Evolutionary conservation across 2,888 invertebrate species (phyloP).

Genomic region (Cenopis cana): DNA sequence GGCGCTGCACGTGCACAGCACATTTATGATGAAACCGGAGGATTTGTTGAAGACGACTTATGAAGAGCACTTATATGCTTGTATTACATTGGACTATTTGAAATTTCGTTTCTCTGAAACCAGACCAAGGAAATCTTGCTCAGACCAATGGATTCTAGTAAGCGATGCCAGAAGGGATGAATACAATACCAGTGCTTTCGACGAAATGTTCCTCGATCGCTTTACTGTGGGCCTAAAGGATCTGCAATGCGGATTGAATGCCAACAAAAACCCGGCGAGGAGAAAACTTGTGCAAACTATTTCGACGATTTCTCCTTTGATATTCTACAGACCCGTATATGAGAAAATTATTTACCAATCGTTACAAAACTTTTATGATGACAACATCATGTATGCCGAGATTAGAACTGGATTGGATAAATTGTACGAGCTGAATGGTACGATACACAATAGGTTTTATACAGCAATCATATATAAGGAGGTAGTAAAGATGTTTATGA

Average conservation of each 20-base stretch:
- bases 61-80: conserved; percentile 85
- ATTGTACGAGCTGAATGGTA: conserved; percentile 87
- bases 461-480: conserved; percentile 83
- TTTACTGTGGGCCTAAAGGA: conserved; percentile 83
- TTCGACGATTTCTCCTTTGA: conserved; percentile 76
- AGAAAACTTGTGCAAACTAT: conserved; percentile 83
- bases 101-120: conserved; percentile 67
- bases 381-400: conserved; percentile 89
- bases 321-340: conserved; percentile 86
- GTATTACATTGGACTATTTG: conserved; percentile 62
- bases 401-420: conserved; percentile 85
- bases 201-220: conserved; percentile 79
- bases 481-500: conserved; percentile 84
- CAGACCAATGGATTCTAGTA: conserved; percentile 77
- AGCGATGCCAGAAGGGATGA: conserved; percentile 74
- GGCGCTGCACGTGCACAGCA: conserved; percentile 88
- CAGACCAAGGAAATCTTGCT: conserved; percentile 65
- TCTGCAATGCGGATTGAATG: conserved; percentile 60
- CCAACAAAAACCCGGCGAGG: conserved; percentile 86
- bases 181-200: conserved; percentile 75
- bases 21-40: conserved; percentile 86
- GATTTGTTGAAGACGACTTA: conserved; percentile 87
- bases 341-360: conserved; percentile 86
- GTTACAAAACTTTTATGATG: conserved; percentile 86
- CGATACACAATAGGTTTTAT: conserved; percentile 77